Base-by-base conservation (phyloP, 2,888 invertebrate genomes). In the Chelonus formosanus region DNA sequence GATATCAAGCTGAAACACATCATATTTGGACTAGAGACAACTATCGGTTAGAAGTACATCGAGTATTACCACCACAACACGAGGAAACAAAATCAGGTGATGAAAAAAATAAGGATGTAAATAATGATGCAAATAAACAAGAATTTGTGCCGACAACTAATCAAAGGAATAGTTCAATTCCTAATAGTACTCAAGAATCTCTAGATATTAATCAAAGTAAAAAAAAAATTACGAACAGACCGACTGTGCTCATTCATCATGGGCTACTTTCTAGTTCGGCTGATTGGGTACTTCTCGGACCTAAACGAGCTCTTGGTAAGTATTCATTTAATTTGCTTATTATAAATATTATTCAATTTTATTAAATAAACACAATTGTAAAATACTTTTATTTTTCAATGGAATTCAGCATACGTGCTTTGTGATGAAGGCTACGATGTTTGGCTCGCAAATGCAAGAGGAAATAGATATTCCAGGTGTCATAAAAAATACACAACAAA, bases 11-110 rank as follows among this genome's bases (percentile, higher is more conserved):
- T 0, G 80, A 84, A 67, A 85, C 80, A 8, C 85, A 86, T 73
- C 81, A 84, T 63, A 79, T 86, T 56, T 83, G 81, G 77, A 86
- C 87, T 3, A 77, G 80, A 67, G 87, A 87, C 79, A 85, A 84
- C 3, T 86, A 86, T 75, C 83, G 86, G 45, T 72, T 87, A 53
- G 85, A 85, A 4, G 71, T 86, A 58, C 86, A 86, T 71, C 75
- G 86, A 67, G 85, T 87, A 56, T 79, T 84, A n/a, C 64, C 58
- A 52, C 20, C 61, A 8, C 3, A 8, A 59, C 34, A 60, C 59
- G 52, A 47, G 40, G 50, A 64, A 57, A 57, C n/a, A 60, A 35
- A 36, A 36, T 36, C 47, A 7, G 31, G 2, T 5, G 31, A 59
- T 6, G 4, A 53, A 60, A 40, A 40, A 40, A 40, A 5, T 6